These are phyloP conservation scores for Nemapogon koenigi DNA, from an alignment of 2,888 invertebrate species.

Conservation along the genomic window DNA sequence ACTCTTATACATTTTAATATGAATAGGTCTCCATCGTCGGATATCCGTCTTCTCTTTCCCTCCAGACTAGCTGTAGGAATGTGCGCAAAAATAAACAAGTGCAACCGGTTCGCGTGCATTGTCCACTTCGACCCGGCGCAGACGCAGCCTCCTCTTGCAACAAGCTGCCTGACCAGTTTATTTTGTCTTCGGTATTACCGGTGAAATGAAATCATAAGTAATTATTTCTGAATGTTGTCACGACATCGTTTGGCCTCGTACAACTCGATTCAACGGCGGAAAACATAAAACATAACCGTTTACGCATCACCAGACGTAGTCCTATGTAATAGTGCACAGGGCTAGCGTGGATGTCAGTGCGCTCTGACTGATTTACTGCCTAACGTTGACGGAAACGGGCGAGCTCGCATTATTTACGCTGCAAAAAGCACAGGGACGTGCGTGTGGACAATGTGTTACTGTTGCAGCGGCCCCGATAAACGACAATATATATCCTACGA, in stretches of 20 bases:
- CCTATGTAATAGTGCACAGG: too few relatives aligned
- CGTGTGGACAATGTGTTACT: slow-evolving; percentile 22
- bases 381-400: slow-evolving; percentile 11
- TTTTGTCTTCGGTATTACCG: too few relatives aligned
- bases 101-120: slow-evolving; percentile 50
- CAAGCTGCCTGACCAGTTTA: too few relatives aligned
- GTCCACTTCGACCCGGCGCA: slow-evolving; percentile 24
- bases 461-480: slow-evolving; percentile 30
- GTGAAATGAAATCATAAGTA: too few relatives aligned
- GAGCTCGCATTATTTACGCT: slow-evolving; percentile 20
- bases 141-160: not conserved
- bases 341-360: not conserved
- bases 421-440: slow-evolving; percentile 15
- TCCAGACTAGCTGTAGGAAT: slow-evolving; percentile 50
- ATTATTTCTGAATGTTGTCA: too few relatives aligned
- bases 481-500: slow-evolving; percentile 32
- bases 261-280: too few relatives aligned
- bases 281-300: too few relatives aligned
- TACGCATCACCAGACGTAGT: too few relatives aligned
- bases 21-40: too few relatives aligned
- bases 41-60: slow-evolving; percentile 25
- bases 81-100: slow-evolving; percentile 62
- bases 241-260: too few relatives aligned
- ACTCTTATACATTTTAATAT: too few relatives aligned
- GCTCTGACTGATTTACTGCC: slow-evolving; percentile 16